A percentile compares a stretch with the other conserved stretches of the same genome.
Evolutionary conservation across 1,140 invertebrate genomes (phyloP).

Genomic region (Plectrocnemia conspersa): DNA sequence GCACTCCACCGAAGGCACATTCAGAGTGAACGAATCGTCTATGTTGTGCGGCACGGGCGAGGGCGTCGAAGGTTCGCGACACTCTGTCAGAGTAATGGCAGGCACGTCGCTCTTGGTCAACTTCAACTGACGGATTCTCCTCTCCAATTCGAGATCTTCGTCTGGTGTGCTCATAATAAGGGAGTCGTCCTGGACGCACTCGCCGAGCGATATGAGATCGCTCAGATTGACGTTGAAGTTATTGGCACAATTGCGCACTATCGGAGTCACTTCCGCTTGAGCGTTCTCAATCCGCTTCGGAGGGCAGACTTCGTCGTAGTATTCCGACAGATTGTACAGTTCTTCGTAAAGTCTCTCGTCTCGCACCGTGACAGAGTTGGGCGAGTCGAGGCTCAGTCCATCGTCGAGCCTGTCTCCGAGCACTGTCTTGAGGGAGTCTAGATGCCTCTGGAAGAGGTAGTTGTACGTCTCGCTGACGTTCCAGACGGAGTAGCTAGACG

Average conservation of each 20-base stretch:
- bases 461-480: constrained; percentile 47
- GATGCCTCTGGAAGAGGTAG: constrained; percentile 46
- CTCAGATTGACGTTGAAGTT: constrained; percentile 50
- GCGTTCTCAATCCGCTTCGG: constrained; percentile 23
- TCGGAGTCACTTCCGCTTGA: constrained; percentile 10
- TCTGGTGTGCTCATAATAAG: too few relatives aligned
- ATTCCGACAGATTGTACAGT: constrained; percentile 45
- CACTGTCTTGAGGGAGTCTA: constrained; percentile 44
- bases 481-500: constrained; percentile 46
- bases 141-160: too few relatives aligned
- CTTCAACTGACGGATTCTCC: not conserved
- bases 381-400: constrained; percentile 34
- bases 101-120: not conserved
- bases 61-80: not conserved
- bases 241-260: constrained; percentile 35
- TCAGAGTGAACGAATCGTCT: constrained; percentile 39
- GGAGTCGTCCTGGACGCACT: constrained; percentile 37
- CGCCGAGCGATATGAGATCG: constrained; percentile 46
- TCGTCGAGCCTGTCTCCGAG: constrained; percentile 41
- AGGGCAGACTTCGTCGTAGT: constrained; percentile 44
- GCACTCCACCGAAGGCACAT: constrained; percentile 46
- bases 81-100: not conserved
- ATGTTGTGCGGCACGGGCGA: not conserved
- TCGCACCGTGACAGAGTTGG: constrained; percentile 36
- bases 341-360: constrained; percentile 44